Conservation (phyloP, 2,888 invertebrate species). For the Anaspis maculata region DNA sequence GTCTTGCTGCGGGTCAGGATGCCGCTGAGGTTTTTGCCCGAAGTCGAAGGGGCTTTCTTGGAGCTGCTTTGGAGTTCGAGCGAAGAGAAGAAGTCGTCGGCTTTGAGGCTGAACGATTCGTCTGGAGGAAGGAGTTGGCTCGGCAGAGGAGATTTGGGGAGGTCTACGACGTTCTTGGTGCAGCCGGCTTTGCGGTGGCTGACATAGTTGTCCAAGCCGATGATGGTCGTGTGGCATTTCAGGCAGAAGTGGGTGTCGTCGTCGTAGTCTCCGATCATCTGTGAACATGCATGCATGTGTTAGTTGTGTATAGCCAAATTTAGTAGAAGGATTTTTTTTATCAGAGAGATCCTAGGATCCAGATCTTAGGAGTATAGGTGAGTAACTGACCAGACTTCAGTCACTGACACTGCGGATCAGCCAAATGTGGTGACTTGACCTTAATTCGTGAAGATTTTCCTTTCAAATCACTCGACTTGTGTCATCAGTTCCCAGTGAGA, state of each 20-base stretch:
- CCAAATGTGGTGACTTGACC: too few species aligned
- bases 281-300: too few species aligned
- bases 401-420: too few species aligned
- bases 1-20: conserved; percentile 43
- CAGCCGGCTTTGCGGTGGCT: conserved; percentile 71
- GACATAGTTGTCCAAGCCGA: conserved; percentile 81
- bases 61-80: conserved; percentile 69
- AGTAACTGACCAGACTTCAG: too few species aligned
- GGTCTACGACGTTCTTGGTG: conserved; percentile 35
- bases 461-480: too few species aligned
- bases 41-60: conserved; percentile 47
- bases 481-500: too few species aligned
- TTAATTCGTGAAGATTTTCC: too few species aligned
- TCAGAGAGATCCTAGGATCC: too few species aligned
- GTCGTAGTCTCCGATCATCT: conserved; percentile 59
- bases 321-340: too few species aligned
- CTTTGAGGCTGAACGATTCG: conserved; percentile 57
- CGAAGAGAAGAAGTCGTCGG: conserved; percentile 81
- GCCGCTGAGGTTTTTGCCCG: conserved; percentile 39
- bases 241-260: conserved; percentile 84
- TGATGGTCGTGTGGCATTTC: conserved; percentile 73
- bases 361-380: too few species aligned
- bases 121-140: conserved; percentile 37
- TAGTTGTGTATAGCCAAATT: too few species aligned
- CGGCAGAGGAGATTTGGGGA: conserved; percentile 32